A percentile compares a stretch with the other conserved stretches of the same genome.
These are phyloP conservation scores for Oreohelix idahoensis DNA, from an alignment of 1,140 invertebrate species.

Conservation along the genomic window DNA sequence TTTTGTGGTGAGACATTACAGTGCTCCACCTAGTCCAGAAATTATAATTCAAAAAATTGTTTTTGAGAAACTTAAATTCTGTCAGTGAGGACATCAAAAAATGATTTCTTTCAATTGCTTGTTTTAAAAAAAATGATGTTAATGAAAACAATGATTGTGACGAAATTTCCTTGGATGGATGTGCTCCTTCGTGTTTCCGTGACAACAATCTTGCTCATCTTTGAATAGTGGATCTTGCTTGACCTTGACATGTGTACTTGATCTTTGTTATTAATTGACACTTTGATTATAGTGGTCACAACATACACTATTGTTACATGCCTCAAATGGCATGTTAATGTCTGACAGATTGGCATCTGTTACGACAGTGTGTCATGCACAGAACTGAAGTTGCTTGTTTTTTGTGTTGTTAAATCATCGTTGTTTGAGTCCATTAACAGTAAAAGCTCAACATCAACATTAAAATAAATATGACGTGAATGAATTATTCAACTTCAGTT, in stretches of 20 bases:
- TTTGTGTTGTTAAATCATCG: not conserved
- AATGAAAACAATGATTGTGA: slow-evolving; percentile 31
- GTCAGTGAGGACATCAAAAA: too few species aligned
- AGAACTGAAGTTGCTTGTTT: not conserved
- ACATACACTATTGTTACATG: too few species aligned
- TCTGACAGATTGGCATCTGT: not conserved
- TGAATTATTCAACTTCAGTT: too few species aligned
- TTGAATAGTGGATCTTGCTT: slow-evolving; percentile 37
- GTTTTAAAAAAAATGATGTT: too few species aligned
- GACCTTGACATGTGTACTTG: not conserved
- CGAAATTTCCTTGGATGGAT: slow-evolving; percentile 51
- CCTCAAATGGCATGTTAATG: too few species aligned
- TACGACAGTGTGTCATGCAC: too few species aligned
- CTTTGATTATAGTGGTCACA: not conserved
- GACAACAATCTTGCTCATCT: slow-evolving; percentile 47
- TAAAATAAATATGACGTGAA: too few species aligned
- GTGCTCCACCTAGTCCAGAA: too few species aligned
- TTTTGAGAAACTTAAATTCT: too few species aligned
- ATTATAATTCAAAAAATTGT: too few species aligned
- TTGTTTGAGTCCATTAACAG: not conserved
- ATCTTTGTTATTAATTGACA: not conserved
- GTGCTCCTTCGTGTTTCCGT: slow-evolving; percentile 13
- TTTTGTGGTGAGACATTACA: too few species aligned
- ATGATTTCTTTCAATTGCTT: too few species aligned
- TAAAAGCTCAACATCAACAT: not conserved